Evolutionary conservation across 2,888 invertebrate species (phyloP), one percentile per base, ranked within the genome.

Genomic region (Adelognathus sp.): DNA sequence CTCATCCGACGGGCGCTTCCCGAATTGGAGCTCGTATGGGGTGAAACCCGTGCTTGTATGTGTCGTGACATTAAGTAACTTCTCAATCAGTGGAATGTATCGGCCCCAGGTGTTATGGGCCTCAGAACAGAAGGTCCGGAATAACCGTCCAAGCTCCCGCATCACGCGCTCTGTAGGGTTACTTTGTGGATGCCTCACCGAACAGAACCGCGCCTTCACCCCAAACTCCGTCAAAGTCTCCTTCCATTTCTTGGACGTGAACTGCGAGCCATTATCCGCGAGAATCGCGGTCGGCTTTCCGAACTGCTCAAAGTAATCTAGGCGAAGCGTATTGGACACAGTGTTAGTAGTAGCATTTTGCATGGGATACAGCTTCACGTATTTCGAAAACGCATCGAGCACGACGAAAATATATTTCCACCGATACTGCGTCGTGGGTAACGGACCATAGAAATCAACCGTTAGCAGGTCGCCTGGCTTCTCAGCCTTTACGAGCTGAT

Each of bases 361-460:
- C 0, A 70, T 41, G 0, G 61, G 31, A 44, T 76, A 70, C 9
- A 76, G 16, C 14, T 44, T 50, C 5, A 54, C 58, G 11, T 39
- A 50, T 41, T n/a, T n/a, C n/a, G n/a, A n/a, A n/a, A n/a, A n/a
- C n/a, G n/a, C n/a, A n/a, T n/a, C n/a, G n/a, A n/a, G n/a, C n/a
- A n/a, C n/a, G 61, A 54, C 0, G 69, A 70, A 44, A 67, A 69
- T 16, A 31, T 44, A 36, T 76, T n/a, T n/a, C n/a, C n/a, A n/a
- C n/a, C n/a, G n/a, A n/a, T n/a, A n/a, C n/a, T n/a, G n/a, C n/a
- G n/a, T n/a, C n/a, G n/a, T n/a, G n/a, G n/a, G n/a, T n/a, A n/a
- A n/a, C n/a, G n/a, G n/a, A n/a, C n/a, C n/a, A n/a, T 70, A 67
- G 18, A 61, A 76, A n/a, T 70, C 63, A 4, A 70, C 63, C 1